Percentiles rank a stretch among this genome's conserved stretches.
phyloP scores from a whole-genome alignment of 1,140 invertebrate species.

The Platyscapa corneri region DNA sequence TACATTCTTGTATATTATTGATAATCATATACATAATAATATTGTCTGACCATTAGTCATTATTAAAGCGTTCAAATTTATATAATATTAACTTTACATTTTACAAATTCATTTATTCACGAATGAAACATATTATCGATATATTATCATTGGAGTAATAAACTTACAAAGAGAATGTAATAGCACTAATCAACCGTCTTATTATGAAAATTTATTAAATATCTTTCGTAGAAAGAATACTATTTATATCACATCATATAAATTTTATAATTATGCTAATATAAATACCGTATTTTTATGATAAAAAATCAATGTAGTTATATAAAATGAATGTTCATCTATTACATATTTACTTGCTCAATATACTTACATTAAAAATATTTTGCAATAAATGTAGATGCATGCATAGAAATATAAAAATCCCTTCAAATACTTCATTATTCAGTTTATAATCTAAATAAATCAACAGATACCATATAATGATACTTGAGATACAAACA shows the following conservation, averaged over 20 bases:
- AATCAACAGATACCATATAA: conserved; percentile 5
- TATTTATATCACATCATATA: neutral
- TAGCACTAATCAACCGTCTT: neutral
- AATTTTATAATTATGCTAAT: conserved; percentile 12
- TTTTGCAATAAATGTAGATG: neutral
- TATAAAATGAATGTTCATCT: neutral
- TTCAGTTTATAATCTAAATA: neutral
- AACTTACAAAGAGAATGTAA: neutral
- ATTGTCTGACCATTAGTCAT: neutral
- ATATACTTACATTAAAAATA: neutral
- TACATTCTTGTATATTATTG: neutral
- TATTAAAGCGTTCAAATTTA: neutral
- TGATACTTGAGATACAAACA: neutral
- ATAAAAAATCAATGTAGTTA: neutral
- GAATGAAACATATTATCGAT: neutral
- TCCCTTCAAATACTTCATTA: neutral
- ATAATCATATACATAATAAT: neutral
- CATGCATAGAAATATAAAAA: neutral
- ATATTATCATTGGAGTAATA: neutral
- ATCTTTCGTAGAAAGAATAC: neutral
- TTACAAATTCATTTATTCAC: neutral
- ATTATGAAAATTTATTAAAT: conserved; percentile 9
- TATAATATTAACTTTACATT: neutral
- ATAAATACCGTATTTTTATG: neutral
- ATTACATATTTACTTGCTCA: neutral